Conservation (phyloP, 2,888 invertebrate species). For the Endotricha flammealis region DNA sequence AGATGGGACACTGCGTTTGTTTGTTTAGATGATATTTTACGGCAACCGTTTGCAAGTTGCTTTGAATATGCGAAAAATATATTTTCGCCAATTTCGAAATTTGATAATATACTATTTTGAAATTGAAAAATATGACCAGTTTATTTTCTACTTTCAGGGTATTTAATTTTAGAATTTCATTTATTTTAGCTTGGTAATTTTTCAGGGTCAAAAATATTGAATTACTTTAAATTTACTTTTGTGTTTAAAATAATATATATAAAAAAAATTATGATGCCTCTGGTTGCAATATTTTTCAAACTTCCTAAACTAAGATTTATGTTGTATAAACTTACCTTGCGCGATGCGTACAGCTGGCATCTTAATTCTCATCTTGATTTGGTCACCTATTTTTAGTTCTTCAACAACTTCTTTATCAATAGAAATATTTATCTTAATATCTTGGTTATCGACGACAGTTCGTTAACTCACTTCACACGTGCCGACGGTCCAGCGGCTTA, state of each 20-base stretch:
- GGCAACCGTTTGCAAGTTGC: background rate
- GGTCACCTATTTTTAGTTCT: constrained; percentile 77
- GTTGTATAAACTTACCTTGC: constrained; percentile 86
- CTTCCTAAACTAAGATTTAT: background rate
- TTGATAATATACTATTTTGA: background rate
- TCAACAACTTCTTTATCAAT: constrained; percentile 63
- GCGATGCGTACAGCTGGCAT: constrained; percentile 98
- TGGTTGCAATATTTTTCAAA: too few relatives aligned
- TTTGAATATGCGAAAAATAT: background rate
- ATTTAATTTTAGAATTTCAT: too few relatives aligned
- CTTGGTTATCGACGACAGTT: constrained; percentile 55
- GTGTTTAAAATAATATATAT: too few relatives aligned
- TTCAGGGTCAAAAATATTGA: too few relatives aligned
- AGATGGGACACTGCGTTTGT: constrained; percentile 37
- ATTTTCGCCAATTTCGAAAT: background rate
- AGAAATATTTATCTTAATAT: constrained; percentile 62
- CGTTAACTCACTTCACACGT: constrained; percentile 66
- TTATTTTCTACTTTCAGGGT: too few relatives aligned
- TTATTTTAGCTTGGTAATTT: too few relatives aligned
- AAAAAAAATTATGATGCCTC: too few relatives aligned
- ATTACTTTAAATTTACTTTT: too few relatives aligned
- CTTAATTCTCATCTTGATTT: constrained; percentile 96
- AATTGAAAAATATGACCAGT: too few relatives aligned
- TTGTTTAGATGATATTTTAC: constrained; percentile 32
- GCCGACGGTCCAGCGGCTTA: constrained; percentile 72